These are phyloP conservation scores for Elmis aenea DNA, from an alignment of 2,888 invertebrate genomes.

Conservation along the genomic window DNA sequence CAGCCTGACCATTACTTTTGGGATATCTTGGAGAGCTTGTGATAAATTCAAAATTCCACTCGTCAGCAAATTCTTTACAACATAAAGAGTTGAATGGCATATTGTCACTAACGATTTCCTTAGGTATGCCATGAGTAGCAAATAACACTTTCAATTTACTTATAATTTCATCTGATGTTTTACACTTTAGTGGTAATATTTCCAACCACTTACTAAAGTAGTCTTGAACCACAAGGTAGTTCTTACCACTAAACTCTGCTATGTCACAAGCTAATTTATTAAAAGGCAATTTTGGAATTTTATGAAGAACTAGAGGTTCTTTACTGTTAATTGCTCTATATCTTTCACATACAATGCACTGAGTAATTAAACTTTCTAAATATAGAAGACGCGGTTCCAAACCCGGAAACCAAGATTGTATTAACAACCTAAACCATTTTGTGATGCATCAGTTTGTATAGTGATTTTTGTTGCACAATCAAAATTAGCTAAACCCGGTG, in stretches of 20 bases:
- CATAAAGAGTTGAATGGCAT: too few species aligned
- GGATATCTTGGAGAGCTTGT: too few species aligned
- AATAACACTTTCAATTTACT: slow-evolving; percentile 20
- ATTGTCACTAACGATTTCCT: too few species aligned
- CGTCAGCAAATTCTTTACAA: too few species aligned
- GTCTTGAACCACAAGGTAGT: slow-evolving; percentile 26
- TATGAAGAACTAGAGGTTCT: neutral
- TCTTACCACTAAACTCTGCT: too few species aligned
- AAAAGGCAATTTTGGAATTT: slow-evolving; percentile 1
- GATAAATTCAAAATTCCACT: slow-evolving; percentile 19
- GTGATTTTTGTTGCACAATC: too few species aligned
- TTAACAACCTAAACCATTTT: too few species aligned
- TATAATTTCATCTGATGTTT: slow-evolving; percentile 14
- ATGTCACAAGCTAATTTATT: slow-evolving; percentile 1
- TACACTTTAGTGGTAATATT: slow-evolving; percentile 11
- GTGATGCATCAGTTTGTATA: too few species aligned
- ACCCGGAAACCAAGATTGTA: too few species aligned
- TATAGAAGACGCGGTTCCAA: too few species aligned
- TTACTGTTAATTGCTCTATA: too few species aligned
- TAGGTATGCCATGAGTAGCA: slow-evolving; percentile 22
- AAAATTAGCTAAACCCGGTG: slow-evolving; percentile 17
- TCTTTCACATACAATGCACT: slow-evolving; percentile 1
- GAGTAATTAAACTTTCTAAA: neutral
- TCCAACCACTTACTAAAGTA: slow-evolving; percentile 28
- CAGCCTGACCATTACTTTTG: too few species aligned